phyloP scores from a whole-genome alignment of 2,113 vertebrate species.

The Mastomys coucha region DNA sequence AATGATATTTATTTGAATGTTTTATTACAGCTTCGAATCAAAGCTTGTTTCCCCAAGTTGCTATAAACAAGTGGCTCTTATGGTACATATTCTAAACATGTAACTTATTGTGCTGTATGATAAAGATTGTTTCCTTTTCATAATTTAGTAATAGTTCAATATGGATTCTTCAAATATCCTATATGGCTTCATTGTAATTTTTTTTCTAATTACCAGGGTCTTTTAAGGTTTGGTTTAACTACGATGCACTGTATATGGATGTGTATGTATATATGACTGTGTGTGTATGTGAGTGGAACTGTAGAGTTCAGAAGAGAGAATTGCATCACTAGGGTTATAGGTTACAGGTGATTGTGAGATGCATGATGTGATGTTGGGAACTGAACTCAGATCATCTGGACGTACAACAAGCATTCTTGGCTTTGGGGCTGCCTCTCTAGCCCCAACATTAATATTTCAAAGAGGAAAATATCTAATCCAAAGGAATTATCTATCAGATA shows the following conservation, averaged over 20 bases:
- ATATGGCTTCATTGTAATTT: not conserved
- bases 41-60: not conserved
- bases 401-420: not conserved
- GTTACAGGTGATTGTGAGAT: not conserved
- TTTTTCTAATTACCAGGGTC: not conserved
- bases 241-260: too few relatives aligned
- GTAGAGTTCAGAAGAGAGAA: not conserved
- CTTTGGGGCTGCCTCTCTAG: not conserved
- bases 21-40: not conserved
- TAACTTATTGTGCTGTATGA: not conserved
- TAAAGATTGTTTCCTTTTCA: not conserved
- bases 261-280: not conserved
- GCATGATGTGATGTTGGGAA: too few relatives aligned
- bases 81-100: not conserved
- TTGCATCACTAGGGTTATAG: not conserved
- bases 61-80: not conserved
- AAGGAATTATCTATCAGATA: not conserved
- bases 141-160: not conserved
- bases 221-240: not conserved
- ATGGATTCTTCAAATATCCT: not conserved
- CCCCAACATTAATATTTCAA: not conserved
- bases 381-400: not conserved
- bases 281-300: not conserved
- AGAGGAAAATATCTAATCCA: not conserved
- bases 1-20: not conserved